Conservation (phyloP, 2,797 vertebrate species). For the Astyanax mexicanus region DNA sequence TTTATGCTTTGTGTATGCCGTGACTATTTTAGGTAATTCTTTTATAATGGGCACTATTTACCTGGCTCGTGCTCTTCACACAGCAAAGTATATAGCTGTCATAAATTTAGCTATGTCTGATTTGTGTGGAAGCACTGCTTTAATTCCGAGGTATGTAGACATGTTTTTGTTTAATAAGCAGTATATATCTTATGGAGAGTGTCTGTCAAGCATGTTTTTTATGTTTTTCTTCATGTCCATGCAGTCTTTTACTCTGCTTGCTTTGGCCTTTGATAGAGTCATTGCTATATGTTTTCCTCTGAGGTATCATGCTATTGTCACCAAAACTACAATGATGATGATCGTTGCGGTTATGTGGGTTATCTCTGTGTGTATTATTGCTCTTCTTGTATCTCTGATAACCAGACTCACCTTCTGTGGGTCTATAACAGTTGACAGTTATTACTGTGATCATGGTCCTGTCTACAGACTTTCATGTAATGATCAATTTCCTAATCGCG, state of each 20-base stretch:
- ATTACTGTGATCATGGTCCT: neutral
- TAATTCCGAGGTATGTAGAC: neutral
- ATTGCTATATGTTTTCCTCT: slow-evolving; percentile 4
- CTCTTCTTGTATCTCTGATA: neutral
- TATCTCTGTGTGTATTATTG: neutral
- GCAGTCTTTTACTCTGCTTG: neutral
- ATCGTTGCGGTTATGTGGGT: neutral
- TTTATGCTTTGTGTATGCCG: neutral
- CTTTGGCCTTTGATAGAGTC: neutral
- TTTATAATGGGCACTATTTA: neutral
- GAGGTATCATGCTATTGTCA: neutral
- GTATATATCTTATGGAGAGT: neutral
- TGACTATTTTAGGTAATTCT: neutral
- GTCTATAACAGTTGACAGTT: neutral
- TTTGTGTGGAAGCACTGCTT: neutral
- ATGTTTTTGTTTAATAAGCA: neutral
- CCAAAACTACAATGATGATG: neutral
- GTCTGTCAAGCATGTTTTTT: neutral
- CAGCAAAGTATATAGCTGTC: neutral
- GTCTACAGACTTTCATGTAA: neutral
- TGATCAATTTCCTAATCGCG: neutral
- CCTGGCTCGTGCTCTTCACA: neutral
- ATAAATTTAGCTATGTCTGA: neutral
- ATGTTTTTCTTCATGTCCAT: neutral
- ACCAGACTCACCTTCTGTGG: neutral